Conservation (phyloP, 2,113 vertebrate genomes). For the Corythoichthys intestinalis region DNA sequence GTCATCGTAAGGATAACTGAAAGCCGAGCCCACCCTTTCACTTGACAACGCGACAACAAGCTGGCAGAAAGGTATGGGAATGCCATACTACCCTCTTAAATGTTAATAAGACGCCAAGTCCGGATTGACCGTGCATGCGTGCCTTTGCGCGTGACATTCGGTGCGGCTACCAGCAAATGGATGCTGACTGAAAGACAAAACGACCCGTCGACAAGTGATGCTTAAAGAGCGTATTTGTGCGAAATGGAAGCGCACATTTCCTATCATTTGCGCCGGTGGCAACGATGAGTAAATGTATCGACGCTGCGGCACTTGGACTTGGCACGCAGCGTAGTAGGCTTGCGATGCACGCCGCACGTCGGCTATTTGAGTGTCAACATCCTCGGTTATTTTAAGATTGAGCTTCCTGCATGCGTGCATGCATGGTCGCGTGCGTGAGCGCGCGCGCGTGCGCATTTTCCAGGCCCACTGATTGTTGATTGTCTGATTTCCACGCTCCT, state of each 20-base stretch:
- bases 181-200: slow-evolving; percentile 29
- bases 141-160: slow-evolving; percentile 24
- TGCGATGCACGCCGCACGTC: slow-evolving; percentile 63
- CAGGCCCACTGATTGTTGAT: slow-evolving; percentile 60
- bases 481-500: slow-evolving; percentile 46
- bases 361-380: slow-evolving; percentile 68
- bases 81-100: slow-evolving; percentile 50
- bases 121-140: slow-evolving; percentile 20
- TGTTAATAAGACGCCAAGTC: slow-evolving; percentile 29
- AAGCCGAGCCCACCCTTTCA: slow-evolving; percentile 66
- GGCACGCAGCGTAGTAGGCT: slow-evolving; percentile 60
- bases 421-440: slow-evolving; percentile 10
- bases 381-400: slow-evolving; percentile 73
- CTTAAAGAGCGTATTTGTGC: slow-evolving; percentile 51
- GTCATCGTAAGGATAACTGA: slow-evolving; percentile 33
- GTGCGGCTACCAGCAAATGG: slow-evolving; percentile 46
- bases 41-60: slow-evolving; percentile 72
- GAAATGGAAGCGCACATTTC: slow-evolving; percentile 25
- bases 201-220: slow-evolving; percentile 46
- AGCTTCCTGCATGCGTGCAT: slow-evolving; percentile 51
- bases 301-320: slow-evolving; percentile 73
- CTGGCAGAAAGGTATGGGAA: slow-evolving; percentile 70
- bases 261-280: slow-evolving; percentile 52
- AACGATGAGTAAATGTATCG: slow-evolving; percentile 47
- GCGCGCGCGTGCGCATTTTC: slow-evolving; percentile 16